These are phyloP conservation scores for Sebastes cheni DNA, from an alignment of 2,797 vertebrate species.

Conservation along the genomic window DNA sequence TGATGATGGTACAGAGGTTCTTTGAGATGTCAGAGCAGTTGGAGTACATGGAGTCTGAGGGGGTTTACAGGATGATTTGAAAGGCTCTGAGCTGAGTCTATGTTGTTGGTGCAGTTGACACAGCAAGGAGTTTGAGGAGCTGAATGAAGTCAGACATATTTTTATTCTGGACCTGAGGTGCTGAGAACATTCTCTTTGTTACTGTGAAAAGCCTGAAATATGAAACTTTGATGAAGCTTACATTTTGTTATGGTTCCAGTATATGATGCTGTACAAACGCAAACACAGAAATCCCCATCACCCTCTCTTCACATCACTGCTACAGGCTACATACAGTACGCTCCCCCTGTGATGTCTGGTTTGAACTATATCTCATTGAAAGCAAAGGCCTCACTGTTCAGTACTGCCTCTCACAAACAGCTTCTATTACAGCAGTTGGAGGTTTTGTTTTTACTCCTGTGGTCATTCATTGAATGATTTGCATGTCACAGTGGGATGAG, in stretches of 20 bases:
- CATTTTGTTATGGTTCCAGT: neutral
- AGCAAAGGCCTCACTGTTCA: neutral
- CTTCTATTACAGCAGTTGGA: neutral
- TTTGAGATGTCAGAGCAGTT: neutral
- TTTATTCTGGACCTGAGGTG: neutral
- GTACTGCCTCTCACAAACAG: neutral
- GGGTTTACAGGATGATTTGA: neutral
- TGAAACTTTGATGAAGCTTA: neutral
- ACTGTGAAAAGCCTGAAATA: neutral
- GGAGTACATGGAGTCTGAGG: neutral
- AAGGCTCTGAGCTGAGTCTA: neutral
- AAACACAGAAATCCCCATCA: neutral
- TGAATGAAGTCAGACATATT: neutral
- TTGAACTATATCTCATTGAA: neutral
- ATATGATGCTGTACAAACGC: neutral
- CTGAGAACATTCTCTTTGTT: neutral
- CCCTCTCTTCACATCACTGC: neutral
- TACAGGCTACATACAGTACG: neutral
- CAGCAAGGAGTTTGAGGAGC: neutral
- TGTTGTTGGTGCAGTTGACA: neutral
- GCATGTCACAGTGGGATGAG: conserved; percentile 39
- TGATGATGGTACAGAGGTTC: conserved; percentile 33
- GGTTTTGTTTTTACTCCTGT: neutral
- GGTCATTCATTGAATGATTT: conserved; percentile 38
- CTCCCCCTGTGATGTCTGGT: neutral